Percentiles rank a stretch among this genome's conserved stretches.
phyloP scores from a whole-genome alignment of 2,113 vertebrate genomes.

The Ovis canadensis region DNA sequence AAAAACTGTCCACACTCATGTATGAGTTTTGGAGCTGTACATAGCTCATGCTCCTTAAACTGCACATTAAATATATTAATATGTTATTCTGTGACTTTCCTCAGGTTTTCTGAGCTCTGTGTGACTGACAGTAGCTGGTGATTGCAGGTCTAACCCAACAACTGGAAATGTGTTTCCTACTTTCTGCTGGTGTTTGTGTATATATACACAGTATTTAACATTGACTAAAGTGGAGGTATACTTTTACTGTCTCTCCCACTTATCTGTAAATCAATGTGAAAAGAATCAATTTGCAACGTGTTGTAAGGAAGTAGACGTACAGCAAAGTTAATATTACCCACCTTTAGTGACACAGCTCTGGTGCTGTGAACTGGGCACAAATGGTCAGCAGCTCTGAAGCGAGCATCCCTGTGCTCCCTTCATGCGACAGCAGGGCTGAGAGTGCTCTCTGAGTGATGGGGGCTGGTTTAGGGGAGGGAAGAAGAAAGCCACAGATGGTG shows the following conservation, averaged over 20 bases:
- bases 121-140: neutral
- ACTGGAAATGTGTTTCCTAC: neutral
- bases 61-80: neutral
- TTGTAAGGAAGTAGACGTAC: neutral
- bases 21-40: neutral
- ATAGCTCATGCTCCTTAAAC: neutral
- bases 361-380: neutral
- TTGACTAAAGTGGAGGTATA: neutral
- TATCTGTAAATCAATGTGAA: neutral
- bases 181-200: neutral
- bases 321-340: neutral
- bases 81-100: neutral
- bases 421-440: neutral
- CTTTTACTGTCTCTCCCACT: neutral
- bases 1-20: neutral
- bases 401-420: neutral
- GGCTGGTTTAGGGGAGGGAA: neutral
- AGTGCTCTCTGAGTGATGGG: neutral
- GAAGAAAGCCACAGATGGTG: neutral
- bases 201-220: neutral
- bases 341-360: neutral
- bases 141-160: neutral
- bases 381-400: neutral
- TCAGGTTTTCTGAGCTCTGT: neutral
- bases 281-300: neutral